Evolutionary conservation across 1,140 invertebrate species (phyloP), one percentile per base, ranked within the genome.

Genomic region (Pseudachorutes palmiensis): DNA sequence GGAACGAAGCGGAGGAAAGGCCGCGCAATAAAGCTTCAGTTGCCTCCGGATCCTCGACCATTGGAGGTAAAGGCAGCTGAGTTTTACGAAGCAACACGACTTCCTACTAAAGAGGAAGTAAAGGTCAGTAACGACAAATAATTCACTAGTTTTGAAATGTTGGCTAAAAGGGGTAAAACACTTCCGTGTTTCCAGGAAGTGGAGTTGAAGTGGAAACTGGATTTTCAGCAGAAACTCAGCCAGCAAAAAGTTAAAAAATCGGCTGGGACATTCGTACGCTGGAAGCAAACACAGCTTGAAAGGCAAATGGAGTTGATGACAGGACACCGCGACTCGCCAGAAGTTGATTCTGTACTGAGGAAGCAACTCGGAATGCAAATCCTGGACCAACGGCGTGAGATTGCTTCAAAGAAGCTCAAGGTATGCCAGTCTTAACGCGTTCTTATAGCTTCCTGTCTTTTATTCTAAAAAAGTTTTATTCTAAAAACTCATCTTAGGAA

Each of bases 31-130:
- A 51, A 57, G 19, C 48, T 55, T 29, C 49, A 55, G 1, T 24
- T 72, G 3, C 71, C 71, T n/a, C 71, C 71, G 1, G 71, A 72
- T 45, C 71, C 71, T 22, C 5, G 71, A 31, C 65, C 65, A 0
- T 33, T 65, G 24, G 60, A 68, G 41, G 31, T 36, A 22, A 33
- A 66, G 45, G 62, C 67, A 22, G 57, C 60, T 29, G 65, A 65
- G 31, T 70, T 70, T 36, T 70, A 68, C 31, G 45, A 64, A 2
- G 62, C 49, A 3, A 61, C 57, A 30, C 28, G 33, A 1, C 24
- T 31, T 16, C 32, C 66, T 0, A 58, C 61, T n/a, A n/a, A n/a
- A n/a, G n/a, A n/a, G n/a, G n/a, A n/a, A n/a, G n/a, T n/a, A n/a
- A n/a, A n/a, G n/a, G n/a, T n/a, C n/a, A n/a, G n/a, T n/a, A 1